Conservation (phyloP, 2,113 vertebrate genomes). For the Arenaria interpres region DNA sequence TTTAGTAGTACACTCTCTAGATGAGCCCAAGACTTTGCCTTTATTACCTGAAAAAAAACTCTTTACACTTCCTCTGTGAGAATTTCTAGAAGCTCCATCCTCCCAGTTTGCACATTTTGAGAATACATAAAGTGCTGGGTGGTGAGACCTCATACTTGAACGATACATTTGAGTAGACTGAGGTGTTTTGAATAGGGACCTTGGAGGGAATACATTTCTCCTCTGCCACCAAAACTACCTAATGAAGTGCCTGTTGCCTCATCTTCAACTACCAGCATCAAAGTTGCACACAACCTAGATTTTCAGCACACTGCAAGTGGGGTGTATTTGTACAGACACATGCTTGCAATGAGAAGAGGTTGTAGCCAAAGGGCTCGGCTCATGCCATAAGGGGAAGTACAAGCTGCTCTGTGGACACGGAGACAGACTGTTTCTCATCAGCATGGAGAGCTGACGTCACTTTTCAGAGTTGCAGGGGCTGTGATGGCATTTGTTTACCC, state of each 20-base stretch:
- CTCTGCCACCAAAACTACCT: not conserved
- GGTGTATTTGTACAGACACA: not conserved
- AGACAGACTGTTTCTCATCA: not conserved
- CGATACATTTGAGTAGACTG: not conserved
- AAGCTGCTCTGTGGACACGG: not conserved
- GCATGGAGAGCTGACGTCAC: not conserved
- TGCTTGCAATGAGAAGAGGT: not conserved
- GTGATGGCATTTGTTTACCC: not conserved
- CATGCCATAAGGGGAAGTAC: accelerated
- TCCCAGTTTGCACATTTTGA: not conserved
- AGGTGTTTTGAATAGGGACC: not conserved
- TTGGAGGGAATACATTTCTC: not conserved
- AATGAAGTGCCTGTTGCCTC: not conserved
- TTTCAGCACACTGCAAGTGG: not conserved
- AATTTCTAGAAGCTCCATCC: not conserved
- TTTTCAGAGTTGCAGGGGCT: not conserved
- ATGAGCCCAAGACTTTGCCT: not conserved
- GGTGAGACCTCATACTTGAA: not conserved
- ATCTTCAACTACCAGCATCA: not conserved
- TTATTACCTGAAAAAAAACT: not conserved
- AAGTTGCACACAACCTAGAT: not conserved
- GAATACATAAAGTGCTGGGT: not conserved
- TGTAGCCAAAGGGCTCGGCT: not conserved
- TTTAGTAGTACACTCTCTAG: not conserved
- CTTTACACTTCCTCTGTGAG: not conserved